phyloP scores from a whole-genome alignment of 2,888 invertebrate species.

The Parelbella ahira region DNA sequence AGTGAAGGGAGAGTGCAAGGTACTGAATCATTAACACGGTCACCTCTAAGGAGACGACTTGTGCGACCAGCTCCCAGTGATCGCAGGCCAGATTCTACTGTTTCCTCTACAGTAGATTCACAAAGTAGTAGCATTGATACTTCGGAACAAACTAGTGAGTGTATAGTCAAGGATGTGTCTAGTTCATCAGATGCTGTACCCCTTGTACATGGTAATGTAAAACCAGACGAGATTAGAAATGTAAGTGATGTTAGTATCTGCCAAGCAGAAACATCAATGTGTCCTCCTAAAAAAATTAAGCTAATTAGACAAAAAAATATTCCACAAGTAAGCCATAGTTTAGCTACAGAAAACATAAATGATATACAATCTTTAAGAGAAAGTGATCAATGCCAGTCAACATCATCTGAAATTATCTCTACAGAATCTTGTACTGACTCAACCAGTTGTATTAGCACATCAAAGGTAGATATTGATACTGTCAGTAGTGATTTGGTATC shows the following conservation, averaged over 20 bases:
- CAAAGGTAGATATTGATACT: slow-evolving; percentile 27
- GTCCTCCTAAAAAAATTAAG: slow-evolving; percentile 71
- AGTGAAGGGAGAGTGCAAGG: slow-evolving; percentile 51
- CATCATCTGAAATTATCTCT: slow-evolving; percentile 47
- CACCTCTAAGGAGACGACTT: slow-evolving; percentile 61
- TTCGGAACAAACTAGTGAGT: slow-evolving; percentile 48
- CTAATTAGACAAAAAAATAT: slow-evolving; percentile 66
- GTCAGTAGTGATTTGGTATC: slow-evolving; percentile 8
- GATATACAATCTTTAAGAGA: slow-evolving; percentile 35
- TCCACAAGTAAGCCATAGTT: slow-evolving; percentile 44
- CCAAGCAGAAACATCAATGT: slow-evolving; percentile 72
- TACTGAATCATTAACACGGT: slow-evolving; percentile 48
- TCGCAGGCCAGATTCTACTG: slow-evolving; percentile 68
- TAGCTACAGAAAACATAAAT: slow-evolving; percentile 35
- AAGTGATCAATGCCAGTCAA: slow-evolving; percentile 61
- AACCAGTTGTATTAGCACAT: slow-evolving; percentile 37
- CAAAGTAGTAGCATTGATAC: slow-evolving; percentile 45
- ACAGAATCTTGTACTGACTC: slow-evolving; percentile 36
- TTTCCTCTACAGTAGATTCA: slow-evolving; percentile 70
- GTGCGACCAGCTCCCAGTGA: slow-evolving; percentile 63
- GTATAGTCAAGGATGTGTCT: slow-evolving; percentile 67
- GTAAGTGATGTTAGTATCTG: slow-evolving; percentile 73
- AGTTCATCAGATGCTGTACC: slow-evolving; percentile 72
- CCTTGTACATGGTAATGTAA: slow-evolving; percentile 58
- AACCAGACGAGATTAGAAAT: slow-evolving; percentile 68